Conservation (phyloP, 2,113 vertebrate species). For the Vicugna pacos region DNA sequence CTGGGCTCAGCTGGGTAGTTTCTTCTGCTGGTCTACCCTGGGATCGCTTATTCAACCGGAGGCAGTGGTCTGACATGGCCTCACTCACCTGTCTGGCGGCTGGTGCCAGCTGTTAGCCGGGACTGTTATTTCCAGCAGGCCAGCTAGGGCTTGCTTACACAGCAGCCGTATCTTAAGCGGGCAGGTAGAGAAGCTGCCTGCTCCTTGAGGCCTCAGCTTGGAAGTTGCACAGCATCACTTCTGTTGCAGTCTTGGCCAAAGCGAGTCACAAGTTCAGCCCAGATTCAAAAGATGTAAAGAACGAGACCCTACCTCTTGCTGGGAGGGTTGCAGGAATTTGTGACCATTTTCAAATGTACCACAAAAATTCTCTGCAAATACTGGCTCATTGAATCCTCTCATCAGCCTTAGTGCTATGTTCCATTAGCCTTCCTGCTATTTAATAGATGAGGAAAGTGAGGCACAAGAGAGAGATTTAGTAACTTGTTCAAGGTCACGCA, state of each 20-base stretch:
- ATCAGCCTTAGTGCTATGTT: neutral
- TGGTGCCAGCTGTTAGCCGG: neutral
- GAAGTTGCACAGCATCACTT: neutral
- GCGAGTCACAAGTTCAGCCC: neutral
- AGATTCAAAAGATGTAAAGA: neutral
- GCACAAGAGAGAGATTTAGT: neutral
- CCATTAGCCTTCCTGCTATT: neutral
- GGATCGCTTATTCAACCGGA: neutral
- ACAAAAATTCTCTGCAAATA: neutral
- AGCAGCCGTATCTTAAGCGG: neutral
- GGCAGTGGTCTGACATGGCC: neutral
- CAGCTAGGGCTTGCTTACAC: neutral
- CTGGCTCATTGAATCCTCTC: neutral
- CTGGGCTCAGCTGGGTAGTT: neutral
- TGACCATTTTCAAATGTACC: neutral
- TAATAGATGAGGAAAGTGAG: neutral
- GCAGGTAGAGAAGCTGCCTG: neutral
- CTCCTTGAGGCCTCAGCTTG: neutral
- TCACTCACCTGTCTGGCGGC: neutral
- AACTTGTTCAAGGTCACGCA: neutral
- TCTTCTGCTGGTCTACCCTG: neutral
- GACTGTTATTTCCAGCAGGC: neutral
- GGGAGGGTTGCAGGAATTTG: neutral
- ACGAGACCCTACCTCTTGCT: neutral
- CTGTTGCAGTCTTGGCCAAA: neutral